These are phyloP conservation scores for Microctenopoma stevenorrisi DNA, from an alignment of 2,797 vertebrate species.

Conservation along the genomic window DNA sequence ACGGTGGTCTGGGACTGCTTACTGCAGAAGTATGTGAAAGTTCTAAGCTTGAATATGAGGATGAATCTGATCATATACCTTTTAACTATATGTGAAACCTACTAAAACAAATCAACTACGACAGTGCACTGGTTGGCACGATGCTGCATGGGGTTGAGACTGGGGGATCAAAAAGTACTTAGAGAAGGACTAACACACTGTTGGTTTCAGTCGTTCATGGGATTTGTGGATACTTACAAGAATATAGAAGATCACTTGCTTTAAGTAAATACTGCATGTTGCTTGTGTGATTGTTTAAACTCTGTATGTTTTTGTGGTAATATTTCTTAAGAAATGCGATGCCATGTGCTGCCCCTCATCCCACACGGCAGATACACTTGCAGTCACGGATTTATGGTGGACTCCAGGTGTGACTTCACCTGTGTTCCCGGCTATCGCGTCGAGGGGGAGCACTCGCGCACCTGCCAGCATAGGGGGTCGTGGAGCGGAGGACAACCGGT, in stretches of 20 bases:
- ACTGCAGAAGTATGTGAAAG: slow-evolving; percentile 88
- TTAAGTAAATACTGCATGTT: background rate
- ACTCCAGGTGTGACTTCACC: slow-evolving; percentile 92
- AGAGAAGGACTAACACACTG: too few relatives aligned
- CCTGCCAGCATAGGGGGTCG: slow-evolving; percentile 86
- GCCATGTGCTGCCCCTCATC: slow-evolving; percentile 86
- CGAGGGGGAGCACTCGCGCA: slow-evolving; percentile 87
- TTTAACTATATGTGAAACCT: background rate
- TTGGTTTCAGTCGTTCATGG: background rate
- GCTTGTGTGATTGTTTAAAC: background rate
- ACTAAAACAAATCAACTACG: background rate
- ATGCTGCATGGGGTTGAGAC: too few relatives aligned
- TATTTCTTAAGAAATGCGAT: slow-evolving; percentile 86
- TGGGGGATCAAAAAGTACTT: too few relatives aligned
- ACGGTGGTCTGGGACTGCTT: slow-evolving; percentile 90
- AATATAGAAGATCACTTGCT: background rate
- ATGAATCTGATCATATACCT: background rate
- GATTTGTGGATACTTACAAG: background rate
- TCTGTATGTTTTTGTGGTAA: background rate
- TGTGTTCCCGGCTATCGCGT: slow-evolving; percentile 90
- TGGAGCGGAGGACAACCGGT: slow-evolving; percentile 92
- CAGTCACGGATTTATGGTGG: slow-evolving; percentile 86
- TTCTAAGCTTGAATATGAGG: background rate
- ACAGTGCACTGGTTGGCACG: background rate
- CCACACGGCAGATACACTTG: slow-evolving; percentile 90